Conservation (phyloP, 2,888 invertebrate species). For the Adelognathus sp. region DNA sequence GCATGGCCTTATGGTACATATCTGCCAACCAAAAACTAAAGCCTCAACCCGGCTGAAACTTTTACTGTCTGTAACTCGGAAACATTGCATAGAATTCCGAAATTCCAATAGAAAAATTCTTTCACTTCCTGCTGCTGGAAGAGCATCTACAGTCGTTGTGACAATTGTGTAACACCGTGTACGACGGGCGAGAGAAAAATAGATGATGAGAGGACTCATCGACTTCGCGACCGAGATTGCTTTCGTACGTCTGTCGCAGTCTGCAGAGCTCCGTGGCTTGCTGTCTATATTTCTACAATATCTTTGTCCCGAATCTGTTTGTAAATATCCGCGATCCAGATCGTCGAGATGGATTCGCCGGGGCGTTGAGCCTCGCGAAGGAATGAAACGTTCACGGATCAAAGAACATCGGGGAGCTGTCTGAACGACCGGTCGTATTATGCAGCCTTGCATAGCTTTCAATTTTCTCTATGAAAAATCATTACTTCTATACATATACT, state of each 20-base stretch:
- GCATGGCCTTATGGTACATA: no score
- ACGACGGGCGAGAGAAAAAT: background rate
- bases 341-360: background rate
- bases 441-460: background rate
- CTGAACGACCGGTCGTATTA: conserved; percentile 3
- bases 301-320: background rate
- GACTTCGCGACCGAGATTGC: background rate
- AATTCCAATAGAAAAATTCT: background rate
- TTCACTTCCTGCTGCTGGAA: background rate
- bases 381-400: conserved; percentile 21
- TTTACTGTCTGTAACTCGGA: background rate
- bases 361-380: conserved; percentile 4
- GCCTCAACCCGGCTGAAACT: background rate
- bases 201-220: background rate
- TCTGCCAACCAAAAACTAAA: no score
- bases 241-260: background rate
- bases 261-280: background rate
- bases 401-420: conserved; percentile 15
- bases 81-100: background rate
- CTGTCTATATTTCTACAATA: background rate
- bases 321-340: conserved; percentile 6
- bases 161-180: background rate
- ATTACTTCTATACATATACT: background rate
- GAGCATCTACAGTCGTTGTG: background rate
- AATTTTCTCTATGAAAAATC: background rate